Evolutionary conservation across 2,888 invertebrate species (phyloP).

Genomic region (Idaea biselata): DNA sequence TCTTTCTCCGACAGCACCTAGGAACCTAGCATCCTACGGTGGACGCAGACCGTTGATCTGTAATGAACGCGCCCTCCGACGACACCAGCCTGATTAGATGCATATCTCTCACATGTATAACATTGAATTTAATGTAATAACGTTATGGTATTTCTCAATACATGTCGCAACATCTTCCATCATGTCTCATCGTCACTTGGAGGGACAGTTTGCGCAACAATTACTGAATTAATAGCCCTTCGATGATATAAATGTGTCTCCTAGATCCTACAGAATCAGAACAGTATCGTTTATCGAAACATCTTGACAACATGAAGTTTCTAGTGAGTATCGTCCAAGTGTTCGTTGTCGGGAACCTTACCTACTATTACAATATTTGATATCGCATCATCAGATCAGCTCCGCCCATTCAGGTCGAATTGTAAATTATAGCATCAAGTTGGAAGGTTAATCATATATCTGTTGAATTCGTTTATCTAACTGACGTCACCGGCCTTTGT

Average conservation of each 20-base stretch:
- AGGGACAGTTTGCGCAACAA: constrained; percentile 37
- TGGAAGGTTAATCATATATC: not conserved
- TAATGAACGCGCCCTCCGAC: constrained; percentile 4
- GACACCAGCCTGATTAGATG: constrained; percentile 8
- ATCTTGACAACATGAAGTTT: constrained; percentile 46
- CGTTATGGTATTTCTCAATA: constrained; percentile 23
- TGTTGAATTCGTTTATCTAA: not conserved
- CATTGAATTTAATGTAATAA: constrained; percentile 19
- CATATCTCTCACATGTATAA: constrained; percentile 17
- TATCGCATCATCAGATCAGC: constrained; percentile 12
- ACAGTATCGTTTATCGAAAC: constrained; percentile 19
- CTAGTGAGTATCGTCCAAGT: constrained; percentile 58
- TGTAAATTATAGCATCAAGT: not conserved
- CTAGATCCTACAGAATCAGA: constrained; percentile 30
- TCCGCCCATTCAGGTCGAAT: not conserved
- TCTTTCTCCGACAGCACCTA: too few relatives aligned
- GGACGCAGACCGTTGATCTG: not conserved
- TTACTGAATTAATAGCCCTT: constrained; percentile 31
- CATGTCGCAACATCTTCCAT: constrained; percentile 20
- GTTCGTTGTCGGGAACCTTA: constrained; percentile 5
- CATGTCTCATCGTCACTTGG: constrained; percentile 21
- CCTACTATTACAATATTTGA: constrained; percentile 13
- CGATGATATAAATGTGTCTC: constrained; percentile 42
- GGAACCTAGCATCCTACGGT: not conserved
- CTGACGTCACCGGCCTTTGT: not conserved